These are phyloP conservation scores for Pachyramphus minor DNA, from an alignment of 2,113 vertebrate genomes.

Conservation along the genomic window DNA sequence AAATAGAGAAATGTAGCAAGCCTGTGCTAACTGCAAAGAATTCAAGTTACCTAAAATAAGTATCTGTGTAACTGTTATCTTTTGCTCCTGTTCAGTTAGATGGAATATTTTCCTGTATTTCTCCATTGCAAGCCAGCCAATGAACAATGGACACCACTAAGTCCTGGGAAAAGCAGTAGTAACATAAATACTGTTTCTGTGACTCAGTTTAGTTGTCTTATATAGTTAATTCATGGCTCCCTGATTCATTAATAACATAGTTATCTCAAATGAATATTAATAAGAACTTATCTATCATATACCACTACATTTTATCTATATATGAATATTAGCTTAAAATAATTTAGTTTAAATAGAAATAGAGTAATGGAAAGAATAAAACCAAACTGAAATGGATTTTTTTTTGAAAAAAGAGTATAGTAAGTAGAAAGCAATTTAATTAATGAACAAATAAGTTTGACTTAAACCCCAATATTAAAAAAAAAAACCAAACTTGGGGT, in stretches of 20 bases:
- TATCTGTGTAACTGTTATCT: background rate
- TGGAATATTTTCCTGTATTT: background rate
- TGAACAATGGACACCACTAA: background rate
- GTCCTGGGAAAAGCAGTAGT: background rate
- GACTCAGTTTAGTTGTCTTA: background rate
- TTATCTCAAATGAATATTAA: background rate
- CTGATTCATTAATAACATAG: background rate
- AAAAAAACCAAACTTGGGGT: background rate
- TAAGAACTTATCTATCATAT: background rate
- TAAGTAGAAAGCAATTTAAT: slow-evolving; percentile 4
- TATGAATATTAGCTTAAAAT: background rate
- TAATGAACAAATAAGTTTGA: background rate
- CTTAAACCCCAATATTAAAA: background rate
- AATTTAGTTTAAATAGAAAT: background rate
- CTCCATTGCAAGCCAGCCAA: background rate
- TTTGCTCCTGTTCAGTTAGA: background rate
- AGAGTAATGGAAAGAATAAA: background rate
- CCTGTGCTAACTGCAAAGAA: background rate
- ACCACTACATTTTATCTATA: background rate
- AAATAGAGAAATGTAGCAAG: background rate
- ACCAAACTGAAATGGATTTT: background rate
- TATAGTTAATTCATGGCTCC: background rate
- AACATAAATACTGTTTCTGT: background rate
- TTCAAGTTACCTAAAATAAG: background rate
- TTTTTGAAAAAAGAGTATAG: background rate